phyloP scores from a whole-genome alignment of 2,888 invertebrate species.

The Bombyx huttoni region DNA sequence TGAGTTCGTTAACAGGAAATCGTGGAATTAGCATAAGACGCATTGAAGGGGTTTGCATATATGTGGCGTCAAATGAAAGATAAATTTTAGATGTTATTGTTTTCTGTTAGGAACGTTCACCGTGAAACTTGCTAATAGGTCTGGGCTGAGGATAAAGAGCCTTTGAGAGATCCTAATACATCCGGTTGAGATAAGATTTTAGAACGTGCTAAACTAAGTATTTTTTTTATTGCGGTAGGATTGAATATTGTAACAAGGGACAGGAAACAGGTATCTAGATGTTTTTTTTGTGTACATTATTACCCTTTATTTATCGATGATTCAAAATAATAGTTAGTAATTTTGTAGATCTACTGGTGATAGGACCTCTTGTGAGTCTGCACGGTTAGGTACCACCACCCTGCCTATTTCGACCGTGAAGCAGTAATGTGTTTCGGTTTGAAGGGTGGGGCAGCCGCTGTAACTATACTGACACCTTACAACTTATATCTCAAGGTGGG shows the following conservation, averaged over 20 bases:
- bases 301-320: too few species aligned
- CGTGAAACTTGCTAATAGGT: slow-evolving; percentile 23
- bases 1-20: slow-evolving; percentile 6
- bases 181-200: slow-evolving; percentile 32
- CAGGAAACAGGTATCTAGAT: too few species aligned
- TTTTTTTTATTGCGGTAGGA: not conserved
- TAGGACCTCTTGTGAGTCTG: too few species aligned
- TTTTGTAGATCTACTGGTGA: too few species aligned
- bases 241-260: not conserved
- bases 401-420: too few species aligned
- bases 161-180: slow-evolving; percentile 18
- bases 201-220: slow-evolving; percentile 11
- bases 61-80: slow-evolving; percentile 32
- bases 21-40: slow-evolving; percentile 47
- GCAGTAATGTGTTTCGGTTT: too few species aligned
- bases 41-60: slow-evolving; percentile 45
- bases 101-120: slow-evolving; percentile 10
- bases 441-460: too few species aligned
- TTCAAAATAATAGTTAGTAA: too few species aligned
- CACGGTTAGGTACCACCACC: too few species aligned
- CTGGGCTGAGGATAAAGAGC: slow-evolving; percentile 18
- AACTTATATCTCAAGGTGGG: too few species aligned
- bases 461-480: too few species aligned
- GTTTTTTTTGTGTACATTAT: too few species aligned
- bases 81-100: slow-evolving; percentile 17